Evolutionary conservation across 2,888 invertebrate genomes (phyloP), one percentile per base, ranked within the genome.

Genomic region (Germaria angustata): DNA sequence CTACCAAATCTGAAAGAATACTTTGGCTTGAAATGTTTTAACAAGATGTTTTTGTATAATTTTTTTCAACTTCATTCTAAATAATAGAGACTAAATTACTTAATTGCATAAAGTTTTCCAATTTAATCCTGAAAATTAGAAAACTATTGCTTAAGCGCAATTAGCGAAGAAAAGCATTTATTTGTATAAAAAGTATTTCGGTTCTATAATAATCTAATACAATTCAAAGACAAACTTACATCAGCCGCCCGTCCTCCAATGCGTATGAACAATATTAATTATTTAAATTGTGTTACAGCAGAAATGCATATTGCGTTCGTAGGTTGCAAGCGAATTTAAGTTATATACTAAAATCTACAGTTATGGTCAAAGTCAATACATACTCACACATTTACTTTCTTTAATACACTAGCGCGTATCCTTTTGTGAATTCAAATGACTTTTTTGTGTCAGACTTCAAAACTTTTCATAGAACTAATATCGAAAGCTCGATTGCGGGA

Each of bases 111-210:
- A 77, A 69, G n/a, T 51, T 55, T 24, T 59, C 32, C 15, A 34
- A 68, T 51, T 22, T 41, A 3, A 49, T 61, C 11, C 17, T 13
- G 2, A 24, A 69, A 77, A 61, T 34, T 44, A n/a, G 8, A 36
- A 66, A 66, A 59, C 8, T 65, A 76, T 59, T 77, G 51, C 15
- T 34, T 53, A 63, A 32, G 32, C n/a, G n/a, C 68, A 53, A 41
- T 69, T 69, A 55, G 9, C 13, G 17, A 68, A n/a, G 20, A 44
- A 2, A 15, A 32, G 0, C 53, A 53, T 6, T 44, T 44, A 15
- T 53, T 49, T 22, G 13, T 15, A 22, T 24, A 32, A 53, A n/a
- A 24, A 7, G 1, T 53, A 15, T 9, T 13, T 53, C n/a, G 9
- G 15, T 51, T 51, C n/a, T 13, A 49, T 22, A 22, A 13, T 11